A percentile compares a stretch with the other conserved stretches of the same genome.
Evolutionary conservation across 2,113 vertebrate genomes (phyloP).

Genomic region (Pontoporia blainvillei): DNA sequence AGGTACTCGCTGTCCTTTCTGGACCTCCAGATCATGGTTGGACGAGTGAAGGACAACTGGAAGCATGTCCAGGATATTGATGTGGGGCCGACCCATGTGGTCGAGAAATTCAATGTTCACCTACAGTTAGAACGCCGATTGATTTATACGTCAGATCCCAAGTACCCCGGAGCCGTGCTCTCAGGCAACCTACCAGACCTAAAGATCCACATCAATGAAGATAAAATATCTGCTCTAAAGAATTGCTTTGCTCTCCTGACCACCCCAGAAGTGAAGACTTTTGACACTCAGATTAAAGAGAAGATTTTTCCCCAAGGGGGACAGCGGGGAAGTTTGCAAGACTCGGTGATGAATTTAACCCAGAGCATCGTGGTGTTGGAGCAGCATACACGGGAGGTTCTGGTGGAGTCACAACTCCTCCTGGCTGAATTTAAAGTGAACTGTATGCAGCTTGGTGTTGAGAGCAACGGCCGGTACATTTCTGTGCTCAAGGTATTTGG

Average conservation of each 20-base stretch:
- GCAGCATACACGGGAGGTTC: constrained; percentile 93
- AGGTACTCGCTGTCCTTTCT: constrained; percentile 94
- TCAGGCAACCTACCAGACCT: constrained; percentile 94
- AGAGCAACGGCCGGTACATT: constrained; percentile 95
- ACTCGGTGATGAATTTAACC: constrained; percentile 92
- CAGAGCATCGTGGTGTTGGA: constrained; percentile 94
- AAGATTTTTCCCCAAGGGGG: constrained; percentile 89
- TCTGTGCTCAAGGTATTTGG: constrained; percentile 98
- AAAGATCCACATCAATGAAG: constrained; percentile 96
- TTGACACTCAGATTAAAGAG: constrained; percentile 87
- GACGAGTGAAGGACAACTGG: constrained; percentile 95
- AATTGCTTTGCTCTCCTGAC: constrained; percentile 89
- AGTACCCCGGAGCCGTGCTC: constrained; percentile 93
- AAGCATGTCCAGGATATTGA: constrained; percentile 95
- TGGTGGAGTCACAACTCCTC: constrained; percentile 95
- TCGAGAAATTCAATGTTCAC: constrained; percentile 97
- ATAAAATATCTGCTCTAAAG: constrained; percentile 93
- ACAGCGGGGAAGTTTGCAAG: constrained; percentile 89
- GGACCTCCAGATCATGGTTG: constrained; percentile 99
- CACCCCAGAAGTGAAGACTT: constrained; percentile 78
- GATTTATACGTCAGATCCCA: constrained; percentile 96
- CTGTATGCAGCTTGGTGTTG: constrained; percentile 96
- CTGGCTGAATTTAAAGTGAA: constrained; percentile 96
- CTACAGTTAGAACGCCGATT: constrained; percentile 93
- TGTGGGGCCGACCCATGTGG: constrained; percentile 96